These are phyloP conservation scores for Calcarius ornatus DNA, from an alignment of 2,113 vertebrate species.

Conservation along the genomic window DNA sequence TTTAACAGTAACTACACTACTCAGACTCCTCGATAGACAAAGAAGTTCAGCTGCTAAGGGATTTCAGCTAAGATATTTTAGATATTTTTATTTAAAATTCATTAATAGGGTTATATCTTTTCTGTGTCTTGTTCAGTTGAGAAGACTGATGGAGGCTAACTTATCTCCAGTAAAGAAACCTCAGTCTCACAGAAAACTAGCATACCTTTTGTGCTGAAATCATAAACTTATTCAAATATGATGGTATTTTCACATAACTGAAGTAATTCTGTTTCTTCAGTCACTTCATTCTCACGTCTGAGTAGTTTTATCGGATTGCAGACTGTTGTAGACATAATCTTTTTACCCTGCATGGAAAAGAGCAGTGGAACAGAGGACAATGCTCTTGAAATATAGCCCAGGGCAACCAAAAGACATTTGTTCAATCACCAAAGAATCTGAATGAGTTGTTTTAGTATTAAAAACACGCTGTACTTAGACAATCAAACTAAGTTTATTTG, in stretches of 20 bases:
- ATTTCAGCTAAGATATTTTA: not conserved
- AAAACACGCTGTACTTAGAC: not conserved
- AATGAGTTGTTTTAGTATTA: not conserved
- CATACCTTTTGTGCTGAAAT: not conserved
- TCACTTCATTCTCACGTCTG: not conserved
- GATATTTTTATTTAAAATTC: not conserved
- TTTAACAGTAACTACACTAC: not conserved
- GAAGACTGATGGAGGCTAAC: not conserved
- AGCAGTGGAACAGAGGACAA: not conserved
- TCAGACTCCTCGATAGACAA: not conserved
- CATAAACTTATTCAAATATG: not conserved
- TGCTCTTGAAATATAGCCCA: not conserved
- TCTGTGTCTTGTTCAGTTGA: not conserved
- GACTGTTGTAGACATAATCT: not conserved
- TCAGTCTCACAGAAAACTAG: not conserved
- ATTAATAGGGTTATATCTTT: not conserved
- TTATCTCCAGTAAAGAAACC: not conserved
- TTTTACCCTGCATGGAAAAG: not conserved
- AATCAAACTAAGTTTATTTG: not conserved
- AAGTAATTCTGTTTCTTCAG: not conserved
- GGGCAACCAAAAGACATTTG: not conserved
- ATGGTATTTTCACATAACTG: not conserved
- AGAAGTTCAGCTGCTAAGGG: not conserved
- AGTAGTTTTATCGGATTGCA: not conserved
- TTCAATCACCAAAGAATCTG: not conserved